A percentile compares a stretch with the other conserved stretches of the same genome.
These are phyloP conservation scores for Galeopterus variegatus DNA, from an alignment of 2,113 vertebrate species.

Conservation along the genomic window DNA sequence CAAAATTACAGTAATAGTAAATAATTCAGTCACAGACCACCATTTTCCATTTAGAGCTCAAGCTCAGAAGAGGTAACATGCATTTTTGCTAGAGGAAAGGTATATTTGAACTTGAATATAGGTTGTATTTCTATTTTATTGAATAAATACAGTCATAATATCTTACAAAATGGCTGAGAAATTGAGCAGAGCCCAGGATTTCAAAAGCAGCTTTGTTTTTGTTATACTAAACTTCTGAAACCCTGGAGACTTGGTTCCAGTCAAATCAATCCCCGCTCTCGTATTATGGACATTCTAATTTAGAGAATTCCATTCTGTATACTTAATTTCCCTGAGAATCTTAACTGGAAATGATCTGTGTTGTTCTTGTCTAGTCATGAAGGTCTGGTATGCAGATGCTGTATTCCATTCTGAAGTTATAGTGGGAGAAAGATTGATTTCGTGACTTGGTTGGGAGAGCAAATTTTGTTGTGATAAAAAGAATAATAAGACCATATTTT, in stretches of 20 bases:
- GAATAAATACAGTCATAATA: background rate
- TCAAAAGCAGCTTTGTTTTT: slow-evolving; percentile 70
- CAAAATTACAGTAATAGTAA: background rate
- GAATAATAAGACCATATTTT: slow-evolving; percentile 32
- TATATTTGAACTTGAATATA: background rate
- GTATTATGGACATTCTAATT: slow-evolving; percentile 55
- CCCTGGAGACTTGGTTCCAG: slow-evolving; percentile 49
- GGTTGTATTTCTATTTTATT: background rate
- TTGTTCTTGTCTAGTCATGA: slow-evolving; percentile 40
- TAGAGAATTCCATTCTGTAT: slow-evolving; percentile 80
- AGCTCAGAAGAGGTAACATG: too few species aligned
- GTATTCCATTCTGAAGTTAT: slow-evolving; percentile 52
- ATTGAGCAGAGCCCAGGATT: background rate
- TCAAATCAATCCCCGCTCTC: slow-evolving; percentile 62
- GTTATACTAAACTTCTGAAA: slow-evolving; percentile 69
- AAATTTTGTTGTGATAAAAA: slow-evolving; percentile 32
- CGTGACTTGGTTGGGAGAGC: background rate
- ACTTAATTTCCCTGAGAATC: slow-evolving; percentile 79
- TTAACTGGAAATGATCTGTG: slow-evolving; percentile 73
- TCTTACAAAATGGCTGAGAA: background rate
- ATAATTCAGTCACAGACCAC: too few species aligned
- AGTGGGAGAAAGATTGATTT: slow-evolving; percentile 16
- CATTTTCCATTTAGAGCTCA: background rate
- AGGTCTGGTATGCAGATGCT: slow-evolving; percentile 80
- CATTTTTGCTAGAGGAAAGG: background rate